These are phyloP conservation scores for Botia kubotai DNA, from an alignment of 2,797 vertebrate genomes.

Conservation along the genomic window DNA sequence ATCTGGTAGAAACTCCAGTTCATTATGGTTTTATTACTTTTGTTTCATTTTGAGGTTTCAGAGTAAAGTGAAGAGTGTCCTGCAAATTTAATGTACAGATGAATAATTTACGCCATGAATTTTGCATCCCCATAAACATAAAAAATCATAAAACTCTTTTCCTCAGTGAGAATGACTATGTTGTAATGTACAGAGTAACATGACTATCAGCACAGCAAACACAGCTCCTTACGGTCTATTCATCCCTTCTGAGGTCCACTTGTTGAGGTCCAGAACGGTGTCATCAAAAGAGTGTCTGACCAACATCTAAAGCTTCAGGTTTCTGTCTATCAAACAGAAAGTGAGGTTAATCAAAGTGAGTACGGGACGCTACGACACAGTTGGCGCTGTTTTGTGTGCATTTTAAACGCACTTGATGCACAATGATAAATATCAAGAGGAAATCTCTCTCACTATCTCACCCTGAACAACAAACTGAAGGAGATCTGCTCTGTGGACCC, in stretches of 20 bases:
- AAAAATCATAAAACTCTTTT: not conserved
- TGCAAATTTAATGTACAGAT: not conserved
- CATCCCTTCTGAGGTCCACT: not conserved
- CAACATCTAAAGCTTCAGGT: not conserved
- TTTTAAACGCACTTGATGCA: conserved; percentile 17
- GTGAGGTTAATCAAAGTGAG: conserved; percentile 11
- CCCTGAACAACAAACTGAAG: not conserved
- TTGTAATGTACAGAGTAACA: not conserved
- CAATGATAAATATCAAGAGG: not conserved
- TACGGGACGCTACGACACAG: not conserved
- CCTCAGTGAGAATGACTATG: not conserved
- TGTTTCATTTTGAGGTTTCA: not conserved
- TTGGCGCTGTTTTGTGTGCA: not conserved
- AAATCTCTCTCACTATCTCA: conserved; percentile 1
- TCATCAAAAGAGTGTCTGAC: conserved; percentile 1
- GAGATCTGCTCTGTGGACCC: conserved; percentile 12
- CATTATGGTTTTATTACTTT: not conserved
- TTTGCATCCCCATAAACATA: not conserved
- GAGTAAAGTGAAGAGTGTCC: not conserved
- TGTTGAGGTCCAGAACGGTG: not conserved
- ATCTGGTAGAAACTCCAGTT: not conserved
- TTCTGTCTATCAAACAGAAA: not conserved
- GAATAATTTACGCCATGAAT: conserved; percentile 3
- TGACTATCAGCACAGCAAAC: not conserved
- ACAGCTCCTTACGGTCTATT: conserved; percentile 5